Base-by-base conservation (phyloP, 1,140 invertebrate species). In the Anthonomus grandis region DNA sequence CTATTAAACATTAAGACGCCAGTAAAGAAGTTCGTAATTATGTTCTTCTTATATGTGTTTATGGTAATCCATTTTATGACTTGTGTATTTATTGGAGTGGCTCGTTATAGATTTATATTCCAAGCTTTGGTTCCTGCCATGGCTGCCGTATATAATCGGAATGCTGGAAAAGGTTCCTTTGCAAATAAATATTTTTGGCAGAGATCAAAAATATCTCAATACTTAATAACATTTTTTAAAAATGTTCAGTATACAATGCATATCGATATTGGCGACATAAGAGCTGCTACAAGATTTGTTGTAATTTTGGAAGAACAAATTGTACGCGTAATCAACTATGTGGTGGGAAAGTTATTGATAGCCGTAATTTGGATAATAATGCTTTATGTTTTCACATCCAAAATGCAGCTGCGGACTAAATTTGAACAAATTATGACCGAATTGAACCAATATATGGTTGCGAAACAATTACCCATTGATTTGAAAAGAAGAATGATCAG, bases 371-470 rank as follows among this genome's bases (percentile, higher is more conserved):
- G 57, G 62, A 65, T 64, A 13, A 41, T 62, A 19, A 19, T 64
- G 18, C 49, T 57, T 1, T 31, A 50, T 18, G 50, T 41, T 2
- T 58, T 62, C 23, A 13, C 62, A 15, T 49, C 57, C 5, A 18
- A 47, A 13, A 36, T 36, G 23, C 36, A 23, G 0, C 17, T 62
- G 13, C 22, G 57, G 36, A 54, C 51, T 15, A 68, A 65, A 41
- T 69, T 64, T 46, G 42, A 64, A 19, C 57, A 60, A 19, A 57
- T 69, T 4, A 66, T 68, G 42, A 62, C 57, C 8, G 60, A 69
- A 47, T 34, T 69, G 3, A 31, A 60, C 1, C 53, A 59, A 10
- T 69, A 65, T 41, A 68, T 69, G 63, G 49, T 39, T n/a, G 57
- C 62, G 3, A 66, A 66, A 48, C 50, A 64, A 12, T 36, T 69